Conservation (phyloP, 2,113 vertebrate species). For the Saccopteryx bilineata region DNA sequence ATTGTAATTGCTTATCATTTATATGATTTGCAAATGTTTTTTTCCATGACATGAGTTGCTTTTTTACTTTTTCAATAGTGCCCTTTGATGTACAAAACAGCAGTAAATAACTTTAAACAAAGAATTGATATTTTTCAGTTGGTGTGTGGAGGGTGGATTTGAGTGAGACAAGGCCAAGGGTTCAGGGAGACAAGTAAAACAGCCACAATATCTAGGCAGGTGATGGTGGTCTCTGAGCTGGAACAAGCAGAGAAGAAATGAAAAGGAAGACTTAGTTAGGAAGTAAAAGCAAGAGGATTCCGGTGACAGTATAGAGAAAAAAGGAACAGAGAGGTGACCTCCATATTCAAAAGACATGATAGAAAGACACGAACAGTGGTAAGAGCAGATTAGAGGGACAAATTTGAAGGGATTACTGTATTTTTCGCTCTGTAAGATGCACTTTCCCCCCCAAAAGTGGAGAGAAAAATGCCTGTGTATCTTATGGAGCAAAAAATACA, state of each 20-base stretch:
- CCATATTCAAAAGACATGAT: neutral
- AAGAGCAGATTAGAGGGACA: neutral
- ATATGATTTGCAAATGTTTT: neutral
- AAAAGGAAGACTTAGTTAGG: neutral
- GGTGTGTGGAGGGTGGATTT: neutral
- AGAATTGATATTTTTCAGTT: neutral
- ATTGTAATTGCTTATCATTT: neutral
- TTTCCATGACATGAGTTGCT: neutral
- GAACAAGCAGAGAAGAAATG: neutral
- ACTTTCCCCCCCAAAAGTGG: no score
- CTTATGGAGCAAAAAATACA: no score
- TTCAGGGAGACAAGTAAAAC: neutral
- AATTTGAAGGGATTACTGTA: neutral
- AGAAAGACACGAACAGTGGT: fast-evolving
- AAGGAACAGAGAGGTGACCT: neutral
- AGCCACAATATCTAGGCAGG: neutral
- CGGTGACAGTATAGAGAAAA: neutral
- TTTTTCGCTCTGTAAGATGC: no score
- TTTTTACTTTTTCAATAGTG: neutral
- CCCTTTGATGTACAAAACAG: neutral
- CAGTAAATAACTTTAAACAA: neutral
- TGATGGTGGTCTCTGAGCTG: neutral
- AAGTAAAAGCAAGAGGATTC: neutral
- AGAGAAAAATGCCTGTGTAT: no score
- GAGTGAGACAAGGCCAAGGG: neutral